phyloP scores from a whole-genome alignment of 2,888 invertebrate genomes.

The Sialis fuliginosa region DNA sequence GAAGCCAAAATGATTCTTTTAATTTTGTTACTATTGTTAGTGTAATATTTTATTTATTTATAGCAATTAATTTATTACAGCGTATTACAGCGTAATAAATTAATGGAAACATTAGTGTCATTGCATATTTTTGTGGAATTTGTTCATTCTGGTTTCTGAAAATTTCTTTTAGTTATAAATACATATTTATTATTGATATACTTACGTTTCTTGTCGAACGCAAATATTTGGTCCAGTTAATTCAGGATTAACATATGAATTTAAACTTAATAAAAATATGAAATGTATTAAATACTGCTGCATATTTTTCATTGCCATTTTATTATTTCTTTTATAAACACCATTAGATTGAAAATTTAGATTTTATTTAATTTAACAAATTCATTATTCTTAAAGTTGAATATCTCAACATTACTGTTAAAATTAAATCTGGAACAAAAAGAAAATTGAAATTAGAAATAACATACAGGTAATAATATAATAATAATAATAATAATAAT shows the following conservation, averaged over 20 bases:
- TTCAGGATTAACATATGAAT: conserved; percentile 6
- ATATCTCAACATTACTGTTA: too few species aligned
- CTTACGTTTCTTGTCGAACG: conserved; percentile 58
- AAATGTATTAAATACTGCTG: neutral
- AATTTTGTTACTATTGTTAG: too few species aligned
- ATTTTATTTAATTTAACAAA: neutral
- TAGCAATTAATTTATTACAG: too few species aligned
- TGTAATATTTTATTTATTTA: too few species aligned
- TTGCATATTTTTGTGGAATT: neutral
- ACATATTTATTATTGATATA: conserved; percentile 12
- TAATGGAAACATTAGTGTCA: too few species aligned
- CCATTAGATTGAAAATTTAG: neutral
- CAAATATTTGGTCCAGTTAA: conserved; percentile 65
- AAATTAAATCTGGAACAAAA: too few species aligned
- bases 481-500: too few species aligned
- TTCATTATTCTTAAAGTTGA: too few species aligned
- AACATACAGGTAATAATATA: too few species aligned
- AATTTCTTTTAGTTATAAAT: neutral
- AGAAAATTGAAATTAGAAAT: too few species aligned
- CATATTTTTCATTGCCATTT: neutral
- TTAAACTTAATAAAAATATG: conserved; percentile 3
- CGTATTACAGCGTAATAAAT: too few species aligned
- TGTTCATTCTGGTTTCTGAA: neutral
- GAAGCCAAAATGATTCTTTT: neutral
- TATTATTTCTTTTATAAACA: neutral